Conservation (phyloP, 1,140 invertebrate species). For the Brachystomella parvula region DNA sequence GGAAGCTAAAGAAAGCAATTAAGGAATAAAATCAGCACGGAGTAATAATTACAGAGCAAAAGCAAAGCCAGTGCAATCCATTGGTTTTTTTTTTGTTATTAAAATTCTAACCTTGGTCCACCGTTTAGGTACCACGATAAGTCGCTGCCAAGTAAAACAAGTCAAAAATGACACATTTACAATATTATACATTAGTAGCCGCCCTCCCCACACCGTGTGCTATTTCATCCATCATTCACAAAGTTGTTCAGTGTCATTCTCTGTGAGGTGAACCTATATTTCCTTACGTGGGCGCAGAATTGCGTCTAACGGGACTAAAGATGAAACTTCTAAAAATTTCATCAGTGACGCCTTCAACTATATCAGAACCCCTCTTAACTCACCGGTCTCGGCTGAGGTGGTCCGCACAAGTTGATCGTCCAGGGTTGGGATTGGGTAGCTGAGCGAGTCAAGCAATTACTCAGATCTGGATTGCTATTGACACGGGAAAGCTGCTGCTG, state of each 20-base stretch:
- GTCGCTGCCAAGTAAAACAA: conserved; percentile 28
- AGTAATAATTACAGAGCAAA: not conserved
- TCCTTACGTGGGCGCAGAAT: too few species aligned
- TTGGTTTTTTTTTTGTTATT: not conserved
- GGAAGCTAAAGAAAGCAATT: not conserved
- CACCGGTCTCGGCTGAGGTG: not conserved
- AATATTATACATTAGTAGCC: not conserved
- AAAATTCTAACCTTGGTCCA: conserved; percentile 38
- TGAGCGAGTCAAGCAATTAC: not conserved
- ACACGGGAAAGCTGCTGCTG: not conserved
- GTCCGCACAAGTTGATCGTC: not conserved
- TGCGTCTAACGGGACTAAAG: too few species aligned
- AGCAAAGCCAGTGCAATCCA: not conserved
- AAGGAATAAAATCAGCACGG: not conserved
- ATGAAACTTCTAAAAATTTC: too few species aligned
- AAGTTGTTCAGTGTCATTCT: too few species aligned
- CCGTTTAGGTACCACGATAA: conserved; percentile 37
- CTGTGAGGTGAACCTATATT: too few species aligned
- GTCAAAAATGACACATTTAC: not conserved
- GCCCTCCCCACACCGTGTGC: not conserved
- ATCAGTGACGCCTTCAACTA: too few species aligned
- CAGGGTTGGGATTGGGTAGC: not conserved
- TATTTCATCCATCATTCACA: not conserved
- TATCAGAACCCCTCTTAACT: too few species aligned
- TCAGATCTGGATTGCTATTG: not conserved